Evolutionary conservation across 2,113 vertebrate species (phyloP).

Genomic region (Rhagologus leucostigma): DNA sequence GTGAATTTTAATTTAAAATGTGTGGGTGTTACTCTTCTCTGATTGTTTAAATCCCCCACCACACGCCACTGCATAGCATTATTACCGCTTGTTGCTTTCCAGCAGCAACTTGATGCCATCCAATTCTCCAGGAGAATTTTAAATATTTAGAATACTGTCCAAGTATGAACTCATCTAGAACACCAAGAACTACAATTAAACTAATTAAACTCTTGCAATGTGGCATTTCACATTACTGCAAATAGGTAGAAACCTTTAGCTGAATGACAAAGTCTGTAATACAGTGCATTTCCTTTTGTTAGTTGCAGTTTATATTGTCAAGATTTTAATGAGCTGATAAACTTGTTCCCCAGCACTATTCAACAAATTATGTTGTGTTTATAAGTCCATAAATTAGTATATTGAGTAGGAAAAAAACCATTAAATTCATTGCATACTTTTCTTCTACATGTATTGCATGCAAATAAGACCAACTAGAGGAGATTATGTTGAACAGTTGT

Average conservation of each 20-base stretch:
- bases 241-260: neutral
- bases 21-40: neutral
- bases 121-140: neutral
- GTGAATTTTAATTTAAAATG: neutral
- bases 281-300: neutral
- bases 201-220: neutral
- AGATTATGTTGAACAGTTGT: neutral
- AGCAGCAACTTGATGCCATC: neutral
- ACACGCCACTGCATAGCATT: neutral
- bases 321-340: slow-evolving; percentile 2
- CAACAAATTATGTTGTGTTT: neutral
- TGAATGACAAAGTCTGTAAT: neutral
- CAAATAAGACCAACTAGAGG: neutral
- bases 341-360: neutral
- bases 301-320: neutral
- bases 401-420: neutral
- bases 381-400: neutral
- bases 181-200: neutral
- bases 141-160: neutral
- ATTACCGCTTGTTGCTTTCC: neutral
- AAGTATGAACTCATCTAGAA: neutral
- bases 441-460: neutral
- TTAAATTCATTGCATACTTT: neutral
- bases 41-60: neutral
- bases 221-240: neutral